phyloP scores from a whole-genome alignment of 2,113 vertebrate genomes.

The Fulica atra region DNA sequence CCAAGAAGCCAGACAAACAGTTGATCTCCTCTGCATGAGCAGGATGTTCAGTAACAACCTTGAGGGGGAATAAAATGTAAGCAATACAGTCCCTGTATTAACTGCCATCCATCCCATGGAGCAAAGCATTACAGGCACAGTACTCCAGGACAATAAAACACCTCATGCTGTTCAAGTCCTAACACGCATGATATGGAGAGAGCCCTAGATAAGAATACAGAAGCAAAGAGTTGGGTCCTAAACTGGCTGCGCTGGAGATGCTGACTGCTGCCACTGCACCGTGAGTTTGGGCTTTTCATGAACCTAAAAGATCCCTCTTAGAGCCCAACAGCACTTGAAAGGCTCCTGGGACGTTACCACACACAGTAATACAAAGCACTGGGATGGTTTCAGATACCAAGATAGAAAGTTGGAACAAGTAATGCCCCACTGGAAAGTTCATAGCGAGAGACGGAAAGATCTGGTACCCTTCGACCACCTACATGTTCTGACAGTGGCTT shows the following conservation, averaged over 20 bases:
- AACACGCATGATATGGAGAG: not conserved
- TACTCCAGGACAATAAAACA: not conserved
- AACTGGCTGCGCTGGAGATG: not conserved
- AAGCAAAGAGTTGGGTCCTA: not conserved
- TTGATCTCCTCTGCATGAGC: not conserved
- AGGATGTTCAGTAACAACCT: not conserved
- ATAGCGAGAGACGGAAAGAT: slow-evolving; percentile 65
- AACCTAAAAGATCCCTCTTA: not conserved
- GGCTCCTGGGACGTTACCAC: not conserved
- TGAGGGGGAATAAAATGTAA: not conserved
- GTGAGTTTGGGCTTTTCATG: rapidly evolving
- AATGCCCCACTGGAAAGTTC: slow-evolving; percentile 72
- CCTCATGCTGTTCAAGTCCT: not conserved
- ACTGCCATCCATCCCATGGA: not conserved
- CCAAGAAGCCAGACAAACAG: not conserved
- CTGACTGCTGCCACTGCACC: rapidly evolving
- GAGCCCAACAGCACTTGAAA: not conserved
- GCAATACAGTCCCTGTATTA: not conserved
- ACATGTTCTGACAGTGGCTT: slow-evolving; percentile 54
- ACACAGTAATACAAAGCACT: not conserved
- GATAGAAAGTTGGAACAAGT: not conserved
- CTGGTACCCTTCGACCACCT: slow-evolving; percentile 47
- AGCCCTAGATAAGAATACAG: not conserved
- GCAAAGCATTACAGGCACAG: not conserved
- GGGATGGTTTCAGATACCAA: not conserved